Evolutionary conservation across 1,140 invertebrate species (phyloP).

Genomic region (Trichomalopsis sarcophagae): DNA sequence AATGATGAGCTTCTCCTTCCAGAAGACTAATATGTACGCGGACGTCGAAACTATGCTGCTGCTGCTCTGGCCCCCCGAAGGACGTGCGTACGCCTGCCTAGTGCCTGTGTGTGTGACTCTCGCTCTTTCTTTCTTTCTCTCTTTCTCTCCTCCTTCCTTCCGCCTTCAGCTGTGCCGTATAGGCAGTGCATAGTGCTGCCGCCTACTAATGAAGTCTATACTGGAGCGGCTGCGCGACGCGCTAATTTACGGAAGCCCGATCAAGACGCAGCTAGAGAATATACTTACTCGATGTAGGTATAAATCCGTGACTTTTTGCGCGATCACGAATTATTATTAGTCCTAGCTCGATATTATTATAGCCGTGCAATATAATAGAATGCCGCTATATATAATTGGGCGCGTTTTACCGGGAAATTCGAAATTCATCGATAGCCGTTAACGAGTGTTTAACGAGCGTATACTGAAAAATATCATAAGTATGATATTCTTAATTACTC

Average conservation of each 20-base stretch:
- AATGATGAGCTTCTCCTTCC: background rate
- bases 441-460: too few relatives aligned
- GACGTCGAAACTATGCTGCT: background rate
- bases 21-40: background rate
- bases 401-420: too few relatives aligned
- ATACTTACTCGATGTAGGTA: background rate
- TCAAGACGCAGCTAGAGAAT: too few relatives aligned
- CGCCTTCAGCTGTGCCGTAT: background rate
- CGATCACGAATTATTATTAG: too few relatives aligned
- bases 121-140: background rate
- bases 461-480: too few relatives aligned
- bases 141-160: background rate
- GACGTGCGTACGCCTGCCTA: background rate
- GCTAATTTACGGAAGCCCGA: background rate
- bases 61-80: background rate
- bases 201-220: background rate
- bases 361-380: too few relatives aligned
- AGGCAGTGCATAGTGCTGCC: background rate
- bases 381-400: too few relatives aligned
- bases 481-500: too few relatives aligned
- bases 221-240: background rate
- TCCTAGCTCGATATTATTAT: too few relatives aligned
- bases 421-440: too few relatives aligned
- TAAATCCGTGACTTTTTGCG: background rate
- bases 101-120: background rate